Evolutionary conservation across 2,797 vertebrate genomes (phyloP).

Genomic region (Dicrostonyx torquatus): DNA sequence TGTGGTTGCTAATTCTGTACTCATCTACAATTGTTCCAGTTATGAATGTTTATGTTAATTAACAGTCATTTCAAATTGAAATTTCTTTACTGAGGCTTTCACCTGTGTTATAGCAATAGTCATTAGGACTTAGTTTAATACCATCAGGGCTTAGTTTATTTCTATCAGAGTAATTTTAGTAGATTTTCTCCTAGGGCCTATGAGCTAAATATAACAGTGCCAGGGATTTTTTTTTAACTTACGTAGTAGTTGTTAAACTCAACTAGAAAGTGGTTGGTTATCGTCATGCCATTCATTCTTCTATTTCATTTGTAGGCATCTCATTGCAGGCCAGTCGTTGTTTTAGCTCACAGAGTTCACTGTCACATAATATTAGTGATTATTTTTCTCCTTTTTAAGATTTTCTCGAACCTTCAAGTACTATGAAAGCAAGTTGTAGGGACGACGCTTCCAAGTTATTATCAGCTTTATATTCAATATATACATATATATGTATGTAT

Average conservation of each 20-base stretch:
- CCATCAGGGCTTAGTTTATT: not conserved
- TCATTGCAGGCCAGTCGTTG: not conserved
- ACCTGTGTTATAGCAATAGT: not conserved
- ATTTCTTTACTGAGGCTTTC: not conserved
- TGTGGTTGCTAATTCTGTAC: not conserved
- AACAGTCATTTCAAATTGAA: not conserved
- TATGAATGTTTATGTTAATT: not conserved
- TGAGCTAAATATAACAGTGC: not conserved
- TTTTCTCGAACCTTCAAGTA: not conserved
- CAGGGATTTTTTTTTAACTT: not conserved
- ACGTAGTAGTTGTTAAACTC: not conserved
- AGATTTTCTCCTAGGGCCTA: not conserved
- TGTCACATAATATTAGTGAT: not conserved
- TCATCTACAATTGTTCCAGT: not conserved
- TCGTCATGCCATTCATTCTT: not conserved
- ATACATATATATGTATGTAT: too few species aligned
- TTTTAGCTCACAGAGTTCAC: not conserved
- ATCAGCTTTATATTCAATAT: not conserved
- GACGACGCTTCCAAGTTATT: not conserved
- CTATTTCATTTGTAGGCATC: not conserved
- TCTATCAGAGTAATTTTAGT: not conserved
- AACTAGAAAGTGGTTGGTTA: too few species aligned
- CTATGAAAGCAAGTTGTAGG: not conserved
- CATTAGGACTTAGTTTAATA: not conserved
- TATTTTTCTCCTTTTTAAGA: not conserved